These are phyloP conservation scores for Actenoides hombroni DNA, from an alignment of 2,113 vertebrate species.

Conservation along the genomic window DNA sequence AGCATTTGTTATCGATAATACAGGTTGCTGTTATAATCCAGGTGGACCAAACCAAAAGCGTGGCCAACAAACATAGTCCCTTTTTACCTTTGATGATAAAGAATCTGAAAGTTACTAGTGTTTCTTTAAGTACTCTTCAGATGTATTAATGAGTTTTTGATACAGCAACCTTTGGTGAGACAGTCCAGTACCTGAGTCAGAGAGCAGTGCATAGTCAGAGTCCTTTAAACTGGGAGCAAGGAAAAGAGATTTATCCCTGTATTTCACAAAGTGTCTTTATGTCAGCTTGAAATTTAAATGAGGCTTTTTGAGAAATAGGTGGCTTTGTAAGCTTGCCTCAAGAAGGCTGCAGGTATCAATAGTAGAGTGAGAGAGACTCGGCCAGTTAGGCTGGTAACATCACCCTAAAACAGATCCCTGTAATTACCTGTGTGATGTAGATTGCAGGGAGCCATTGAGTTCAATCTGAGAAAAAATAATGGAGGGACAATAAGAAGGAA, in stretches of 20 bases:
- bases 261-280: background rate
- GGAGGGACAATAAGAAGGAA: background rate
- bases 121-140: background rate
- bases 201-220: background rate
- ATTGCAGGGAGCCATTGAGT: background rate
- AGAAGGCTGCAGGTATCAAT: background rate
- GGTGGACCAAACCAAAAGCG: background rate
- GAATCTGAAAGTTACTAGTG: background rate
- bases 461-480: background rate
- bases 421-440: background rate
- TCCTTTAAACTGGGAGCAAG: background rate
- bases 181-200: rapidly evolving
- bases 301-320: background rate
- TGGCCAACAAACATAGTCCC: background rate
- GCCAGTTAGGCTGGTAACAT: background rate
- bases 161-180: background rate
- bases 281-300: background rate
- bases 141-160: background rate
- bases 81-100: background rate
- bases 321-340: background rate
- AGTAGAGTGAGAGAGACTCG: background rate
- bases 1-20: rapidly evolving
- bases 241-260: background rate
- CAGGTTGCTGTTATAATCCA: background rate
- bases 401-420: background rate